Evolutionary conservation across 2,113 vertebrate species (phyloP).

Genomic region (Corynorhinus townsendii): DNA sequence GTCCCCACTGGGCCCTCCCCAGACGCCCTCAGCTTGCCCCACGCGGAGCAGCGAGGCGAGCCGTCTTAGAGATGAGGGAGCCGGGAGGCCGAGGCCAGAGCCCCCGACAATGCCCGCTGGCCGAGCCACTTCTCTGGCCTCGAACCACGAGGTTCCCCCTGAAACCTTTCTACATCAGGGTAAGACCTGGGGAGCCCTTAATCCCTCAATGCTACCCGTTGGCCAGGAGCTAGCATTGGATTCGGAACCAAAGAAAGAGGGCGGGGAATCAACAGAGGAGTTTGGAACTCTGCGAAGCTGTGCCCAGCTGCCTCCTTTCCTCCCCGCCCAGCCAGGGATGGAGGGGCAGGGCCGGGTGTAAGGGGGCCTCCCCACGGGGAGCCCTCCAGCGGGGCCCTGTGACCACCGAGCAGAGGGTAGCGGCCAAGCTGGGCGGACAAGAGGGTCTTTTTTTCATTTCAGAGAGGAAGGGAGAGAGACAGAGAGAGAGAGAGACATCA

Average conservation of each 20-base stretch:
- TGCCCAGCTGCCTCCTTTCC: not conserved
- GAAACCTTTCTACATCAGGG: slow-evolving; percentile 75
- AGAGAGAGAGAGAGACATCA: too few species aligned
- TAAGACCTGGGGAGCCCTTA: slow-evolving; percentile 74
- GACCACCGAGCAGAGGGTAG: not conserved
- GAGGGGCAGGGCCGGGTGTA: rapidly evolving
- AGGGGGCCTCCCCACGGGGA: not conserved
- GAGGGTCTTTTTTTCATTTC: not conserved
- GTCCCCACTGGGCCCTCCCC: slow-evolving; percentile 53
- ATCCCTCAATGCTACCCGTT: slow-evolving; percentile 74
- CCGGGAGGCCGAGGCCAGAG: slow-evolving; percentile 53
- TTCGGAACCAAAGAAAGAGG: slow-evolving; percentile 61
- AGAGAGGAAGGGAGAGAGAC: too few species aligned
- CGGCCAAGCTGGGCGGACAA: not conserved
- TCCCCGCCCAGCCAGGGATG: not conserved
- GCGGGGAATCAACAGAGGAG: slow-evolving; percentile 56
- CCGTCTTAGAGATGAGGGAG: slow-evolving; percentile 71
- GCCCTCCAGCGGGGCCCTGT: not conserved
- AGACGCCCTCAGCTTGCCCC: slow-evolving; percentile 39
- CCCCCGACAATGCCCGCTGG: too few species aligned
- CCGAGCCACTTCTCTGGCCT: not conserved
- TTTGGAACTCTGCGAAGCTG: slow-evolving; percentile 37
- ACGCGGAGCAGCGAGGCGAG: slow-evolving; percentile 63
- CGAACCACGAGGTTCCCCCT: slow-evolving; percentile 65
- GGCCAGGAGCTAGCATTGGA: slow-evolving; percentile 72